A percentile compares a stretch with the other conserved stretches of the same genome.
Conservation (phyloP, 2,888 invertebrate species). For the Parascotia fuliginaria region DNA sequence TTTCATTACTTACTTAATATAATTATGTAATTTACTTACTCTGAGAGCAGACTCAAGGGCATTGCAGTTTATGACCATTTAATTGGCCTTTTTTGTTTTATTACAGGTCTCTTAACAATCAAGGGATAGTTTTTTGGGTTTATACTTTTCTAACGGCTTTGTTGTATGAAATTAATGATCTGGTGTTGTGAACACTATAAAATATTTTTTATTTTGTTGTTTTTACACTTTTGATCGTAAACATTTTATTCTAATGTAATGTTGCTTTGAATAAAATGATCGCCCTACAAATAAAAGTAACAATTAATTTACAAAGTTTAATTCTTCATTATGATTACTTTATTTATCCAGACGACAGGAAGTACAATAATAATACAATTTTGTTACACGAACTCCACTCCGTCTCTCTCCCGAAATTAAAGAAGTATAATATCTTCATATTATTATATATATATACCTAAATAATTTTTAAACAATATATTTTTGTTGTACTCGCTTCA, state of each 20-base stretch:
- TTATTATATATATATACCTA: too few species aligned
- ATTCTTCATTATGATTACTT: too few species aligned
- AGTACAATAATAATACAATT: too few species aligned
- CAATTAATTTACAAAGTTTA: neutral
- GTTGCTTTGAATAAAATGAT: neutral
- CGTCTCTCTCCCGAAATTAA: too few species aligned
- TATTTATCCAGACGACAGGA: too few species aligned
- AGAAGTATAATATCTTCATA: too few species aligned
- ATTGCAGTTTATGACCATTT: slow-evolving; percentile 11
- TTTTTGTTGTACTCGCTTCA: too few species aligned
- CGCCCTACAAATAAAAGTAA: neutral
- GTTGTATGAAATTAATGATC: slow-evolving; percentile 3
- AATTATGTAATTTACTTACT: neutral
- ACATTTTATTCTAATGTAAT: neutral
- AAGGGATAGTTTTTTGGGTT: slow-evolving; percentile 16
- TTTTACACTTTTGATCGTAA: slow-evolving; percentile 1
- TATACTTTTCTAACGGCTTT: slow-evolving; percentile 10
- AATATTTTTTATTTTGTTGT: neutral
- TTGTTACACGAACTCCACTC: too few species aligned
- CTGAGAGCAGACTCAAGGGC: slow-evolving; percentile 11
- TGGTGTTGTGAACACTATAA: slow-evolving; percentile 2
- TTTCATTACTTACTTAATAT: slow-evolving; percentile 16
- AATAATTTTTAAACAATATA: too few species aligned
- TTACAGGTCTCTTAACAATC: slow-evolving; percentile 11
- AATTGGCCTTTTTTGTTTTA: slow-evolving; percentile 23